Percentiles rank a stretch among this genome's conserved stretches.
phyloP scores from a whole-genome alignment of 2,797 vertebrate genomes.

The Hirundo rustica region DNA sequence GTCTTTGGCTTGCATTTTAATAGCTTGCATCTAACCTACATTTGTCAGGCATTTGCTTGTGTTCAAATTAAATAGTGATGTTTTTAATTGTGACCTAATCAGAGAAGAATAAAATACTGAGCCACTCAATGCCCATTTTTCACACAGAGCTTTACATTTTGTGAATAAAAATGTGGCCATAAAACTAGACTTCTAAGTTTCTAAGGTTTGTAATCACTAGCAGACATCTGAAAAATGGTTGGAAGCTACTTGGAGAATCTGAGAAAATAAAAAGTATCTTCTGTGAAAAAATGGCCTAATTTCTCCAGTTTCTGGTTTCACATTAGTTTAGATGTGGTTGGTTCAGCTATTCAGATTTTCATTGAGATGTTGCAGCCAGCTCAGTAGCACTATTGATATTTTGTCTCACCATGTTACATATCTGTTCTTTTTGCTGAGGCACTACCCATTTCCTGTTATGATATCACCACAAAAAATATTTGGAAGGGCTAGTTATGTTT shows the following conservation, averaged over 20 bases:
- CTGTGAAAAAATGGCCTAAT: not conserved
- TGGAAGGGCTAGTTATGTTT: not conserved
- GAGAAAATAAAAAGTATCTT: not conserved
- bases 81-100: not conserved
- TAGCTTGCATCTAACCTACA: not conserved
- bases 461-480: not conserved
- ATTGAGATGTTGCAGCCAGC: not conserved
- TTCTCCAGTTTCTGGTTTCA: not conserved
- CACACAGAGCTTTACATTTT: not conserved
- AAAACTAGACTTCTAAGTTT: not conserved
- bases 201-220: not conserved
- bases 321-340: not conserved
- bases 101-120: not conserved
- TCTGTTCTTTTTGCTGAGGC: not conserved
- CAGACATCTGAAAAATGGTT: not conserved
- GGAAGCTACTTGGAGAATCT: not conserved
- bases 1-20: conserved; percentile 20
- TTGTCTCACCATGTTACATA: not conserved
- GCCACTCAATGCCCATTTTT: not conserved
- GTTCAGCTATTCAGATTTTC: not conserved
- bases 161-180: not conserved
- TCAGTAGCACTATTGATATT: not conserved
- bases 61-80: not conserved
- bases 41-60: not conserved
- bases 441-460: not conserved